These are phyloP conservation scores for Pempheris klunzingeri DNA, from an alignment of 2,797 vertebrate species.

Conservation along the genomic window DNA sequence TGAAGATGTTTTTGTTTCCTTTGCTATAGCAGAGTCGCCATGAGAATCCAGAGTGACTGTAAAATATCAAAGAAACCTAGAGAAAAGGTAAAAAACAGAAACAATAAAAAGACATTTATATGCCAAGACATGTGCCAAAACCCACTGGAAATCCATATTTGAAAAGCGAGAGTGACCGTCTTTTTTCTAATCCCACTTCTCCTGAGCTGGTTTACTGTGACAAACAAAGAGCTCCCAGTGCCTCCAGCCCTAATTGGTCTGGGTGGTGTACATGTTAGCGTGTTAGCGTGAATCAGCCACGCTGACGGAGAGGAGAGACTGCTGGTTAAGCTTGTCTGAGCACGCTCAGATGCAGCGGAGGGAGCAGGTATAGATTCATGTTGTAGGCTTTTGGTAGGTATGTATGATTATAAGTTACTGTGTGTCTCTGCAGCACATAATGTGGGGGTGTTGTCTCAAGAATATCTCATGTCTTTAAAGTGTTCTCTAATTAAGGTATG, in stretches of 20 bases:
- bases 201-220: slow-evolving; percentile 48
- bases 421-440: slow-evolving; percentile 1
- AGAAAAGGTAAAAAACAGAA: background rate
- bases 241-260: slow-evolving; percentile 54
- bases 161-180: background rate
- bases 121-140: background rate
- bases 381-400: background rate
- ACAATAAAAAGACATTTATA: background rate
- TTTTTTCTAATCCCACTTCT: slow-evolving; percentile 20
- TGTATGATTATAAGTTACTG: background rate
- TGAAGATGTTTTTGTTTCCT: slow-evolving; percentile 17
- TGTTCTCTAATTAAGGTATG: slow-evolving; percentile 13
- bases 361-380: background rate
- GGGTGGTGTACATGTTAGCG: slow-evolving; percentile 42
- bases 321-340: slow-evolving; percentile 58
- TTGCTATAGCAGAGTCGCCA: background rate
- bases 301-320: slow-evolving; percentile 44
- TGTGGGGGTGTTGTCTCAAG: background rate
- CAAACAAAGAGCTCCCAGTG: slow-evolving; percentile 40
- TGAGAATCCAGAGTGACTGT: background rate
- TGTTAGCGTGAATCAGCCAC: slow-evolving; percentile 53
- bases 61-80: background rate
- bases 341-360: slow-evolving; percentile 19
- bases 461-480: background rate
- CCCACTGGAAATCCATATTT: background rate